Evolutionary conservation across 2,888 invertebrate species (phyloP).

Genomic region (Chloromyia formosa): DNA sequence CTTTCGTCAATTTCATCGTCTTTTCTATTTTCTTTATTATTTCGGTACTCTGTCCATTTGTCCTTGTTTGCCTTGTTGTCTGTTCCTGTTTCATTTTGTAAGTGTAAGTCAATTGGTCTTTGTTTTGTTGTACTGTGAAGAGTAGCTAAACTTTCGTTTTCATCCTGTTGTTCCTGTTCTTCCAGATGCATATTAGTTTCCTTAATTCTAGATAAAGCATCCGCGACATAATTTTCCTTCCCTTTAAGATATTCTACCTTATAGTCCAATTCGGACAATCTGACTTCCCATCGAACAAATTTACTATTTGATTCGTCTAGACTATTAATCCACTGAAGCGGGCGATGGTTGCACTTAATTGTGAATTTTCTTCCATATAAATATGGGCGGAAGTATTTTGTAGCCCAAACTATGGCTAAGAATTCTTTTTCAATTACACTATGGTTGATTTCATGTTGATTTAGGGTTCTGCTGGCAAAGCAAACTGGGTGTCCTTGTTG

Average conservation of each 20-base stretch:
- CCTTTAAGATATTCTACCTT: constrained; percentile 6
- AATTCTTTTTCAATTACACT: constrained; percentile 52
- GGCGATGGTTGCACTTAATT: constrained; percentile 8
- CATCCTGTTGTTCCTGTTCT: constrained; percentile 11
- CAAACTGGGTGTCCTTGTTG: constrained; percentile 54
- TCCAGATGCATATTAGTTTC: constrained; percentile 15
- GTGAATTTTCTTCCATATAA: constrained; percentile 4
- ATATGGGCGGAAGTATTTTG: constrained; percentile 13
- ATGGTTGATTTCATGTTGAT: constrained; percentile 53
- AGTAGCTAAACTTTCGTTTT: constrained; percentile 17
- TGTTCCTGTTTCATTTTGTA: not conserved
- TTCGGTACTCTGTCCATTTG: no score
- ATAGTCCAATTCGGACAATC: constrained; percentile 11
- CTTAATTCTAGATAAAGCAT: constrained; percentile 14
- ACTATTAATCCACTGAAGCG: constrained; percentile 16
- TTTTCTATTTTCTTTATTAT: no score
- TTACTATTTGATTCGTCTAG: constrained; percentile 10
- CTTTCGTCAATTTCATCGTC: no score
- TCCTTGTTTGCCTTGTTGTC: no score
- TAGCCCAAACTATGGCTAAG: constrained; percentile 5
- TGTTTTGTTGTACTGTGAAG: not conserved
- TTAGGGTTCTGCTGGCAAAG: constrained; percentile 54
- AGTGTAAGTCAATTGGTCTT: not conserved
- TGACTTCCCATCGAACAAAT: constrained; percentile 13
- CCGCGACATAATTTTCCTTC: constrained; percentile 11